phyloP scores from a whole-genome alignment of 2,888 invertebrate species.

The Pristionchus fissidentatus region DNA sequence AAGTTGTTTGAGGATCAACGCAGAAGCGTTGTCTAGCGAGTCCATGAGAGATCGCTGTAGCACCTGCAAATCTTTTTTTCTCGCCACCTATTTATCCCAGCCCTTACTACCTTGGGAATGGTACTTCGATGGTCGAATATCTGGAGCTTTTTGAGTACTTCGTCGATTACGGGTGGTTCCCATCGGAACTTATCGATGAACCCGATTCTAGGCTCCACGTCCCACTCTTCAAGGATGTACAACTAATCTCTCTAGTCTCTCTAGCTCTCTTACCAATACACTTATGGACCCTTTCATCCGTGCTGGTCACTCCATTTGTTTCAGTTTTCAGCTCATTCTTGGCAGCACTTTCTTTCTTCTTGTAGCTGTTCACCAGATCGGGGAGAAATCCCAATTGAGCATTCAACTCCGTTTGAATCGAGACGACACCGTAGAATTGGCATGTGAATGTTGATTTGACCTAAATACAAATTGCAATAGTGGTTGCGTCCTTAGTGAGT shows the following conservation, averaged over 20 bases:
- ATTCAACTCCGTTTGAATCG: conserved; percentile 84
- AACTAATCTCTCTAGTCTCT: conserved; percentile 80
- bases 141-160: conserved; percentile 91
- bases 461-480: too few species aligned
- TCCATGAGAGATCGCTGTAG: conserved; percentile 43
- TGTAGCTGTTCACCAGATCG: conserved; percentile 93
- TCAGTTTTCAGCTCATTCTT: conserved; percentile 5
- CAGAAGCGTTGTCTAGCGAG: conserved; percentile 16
- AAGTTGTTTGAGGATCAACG: background rate
- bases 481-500: too few species aligned
- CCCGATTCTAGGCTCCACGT: conserved; percentile 86
- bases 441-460: conserved; percentile 97
- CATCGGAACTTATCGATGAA: conserved; percentile 77
- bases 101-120: conserved; percentile 27
- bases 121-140: conserved; percentile 53
- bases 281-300: conserved; percentile 11
- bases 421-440: conserved; percentile 98
- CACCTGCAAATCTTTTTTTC: background rate
- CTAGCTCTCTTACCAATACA: conserved; percentile 49
- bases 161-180: conserved; percentile 98
- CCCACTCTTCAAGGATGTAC: conserved; percentile 91
- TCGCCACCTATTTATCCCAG: background rate
- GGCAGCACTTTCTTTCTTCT: conserved; percentile 38
- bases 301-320: background rate
- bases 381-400: conserved; percentile 94